Base-by-base conservation (phyloP, 2,797 vertebrate species). In the Gymnoscopelus braueri region DNA sequence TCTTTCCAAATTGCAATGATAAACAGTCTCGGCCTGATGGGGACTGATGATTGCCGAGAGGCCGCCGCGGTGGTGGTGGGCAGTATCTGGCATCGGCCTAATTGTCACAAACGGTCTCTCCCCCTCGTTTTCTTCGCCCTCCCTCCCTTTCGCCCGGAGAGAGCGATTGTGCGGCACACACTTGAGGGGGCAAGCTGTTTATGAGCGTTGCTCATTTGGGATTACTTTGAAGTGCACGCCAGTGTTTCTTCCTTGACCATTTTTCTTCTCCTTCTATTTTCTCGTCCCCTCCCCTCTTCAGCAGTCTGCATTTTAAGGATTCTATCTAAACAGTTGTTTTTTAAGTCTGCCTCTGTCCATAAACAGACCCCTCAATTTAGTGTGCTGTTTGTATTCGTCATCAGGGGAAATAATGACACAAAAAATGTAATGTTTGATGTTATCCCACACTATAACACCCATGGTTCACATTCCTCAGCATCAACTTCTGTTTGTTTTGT, bases 51-150 rank as follows among this genome's bases (percentile, higher is more conserved):
- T 94, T 92, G 88, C n/a, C 67, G 65, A 68, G 65, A 70, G 82
- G 80, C 80, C 78, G 56, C 60, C 55, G 87, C 79, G 50, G 72
- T 19, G 19, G n/a, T n/a, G n/a, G 35, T 44, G 8, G 57, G 60
- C 78, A 83, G 80, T 94, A 95, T 95, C 94, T 94, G 94, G 93
- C 93, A 94, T 94, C 93, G 11, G 87, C 78, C 84, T 94, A 95
- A 94, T 94, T 93, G 93, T 92, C 83, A 77, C 89, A 93, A 94
- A 93, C 91, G 93, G 91, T 91, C 87, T 90, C 84, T 19, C 19
- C 19, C 79, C 87, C 91, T 71, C 58, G 65, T 83, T 90, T 89
- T 88, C 78, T 86, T 76, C 79, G 50, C 69, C 87, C 78, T 69
- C 9, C 67, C 79, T 78, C 65, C 70, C 44, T 76, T 69, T 73